Evolutionary conservation across 2,888 invertebrate species (phyloP), one percentile per base, ranked within the genome.

Genomic region (Drosophila emarginata): DNA sequence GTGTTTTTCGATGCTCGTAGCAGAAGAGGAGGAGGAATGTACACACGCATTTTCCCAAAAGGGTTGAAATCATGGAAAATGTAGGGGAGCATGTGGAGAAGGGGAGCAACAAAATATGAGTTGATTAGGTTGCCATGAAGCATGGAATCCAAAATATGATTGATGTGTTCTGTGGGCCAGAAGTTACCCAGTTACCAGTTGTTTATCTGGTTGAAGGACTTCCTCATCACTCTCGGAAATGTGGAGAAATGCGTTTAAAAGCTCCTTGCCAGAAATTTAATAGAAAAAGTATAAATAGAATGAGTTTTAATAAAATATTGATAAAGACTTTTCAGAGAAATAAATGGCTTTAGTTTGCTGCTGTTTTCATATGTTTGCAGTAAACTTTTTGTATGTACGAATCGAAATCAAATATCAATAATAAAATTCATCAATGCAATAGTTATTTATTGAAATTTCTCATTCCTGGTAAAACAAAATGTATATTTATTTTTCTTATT

Each of bases 81-180:
- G 14, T 1, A n/a, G n/a, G 21, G 54, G 14, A 45, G 36, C 11
- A 4, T 9, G 9, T 1, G 4, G 32, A 32, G 62, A 26, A 32
- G 26, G 45, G 21, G 60, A 12, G 14, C 15, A 26, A 26, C 12
- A 23, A 40, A 11, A 26, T 62, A 59, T 15, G 26, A 68, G 66
- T 82, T 71, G 74, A 82, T 80, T 77, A 64, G 61, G 57, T 36
- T 81, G 62, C 65, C 74, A 72, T 58, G 59, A 58, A 37, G 69
- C 39, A 50, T 72, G 56, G 23, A 45, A 12, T 52, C 52, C 14
- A 28, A 45, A 28, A 45, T 21, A 45, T 32, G 59, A 59, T 32
- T 52, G 67, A 58, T 39, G 50, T 23, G 5, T 63, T 56, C 28
- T 56, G 37, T 53, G 36, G 61, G 50, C 52, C 57, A 62, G 57